A percentile compares a stretch with the other conserved stretches of the same genome.
Evolutionary conservation across 1,140 invertebrate genomes (phyloP).

Genomic region (Macrobrachium nipponense): DNA sequence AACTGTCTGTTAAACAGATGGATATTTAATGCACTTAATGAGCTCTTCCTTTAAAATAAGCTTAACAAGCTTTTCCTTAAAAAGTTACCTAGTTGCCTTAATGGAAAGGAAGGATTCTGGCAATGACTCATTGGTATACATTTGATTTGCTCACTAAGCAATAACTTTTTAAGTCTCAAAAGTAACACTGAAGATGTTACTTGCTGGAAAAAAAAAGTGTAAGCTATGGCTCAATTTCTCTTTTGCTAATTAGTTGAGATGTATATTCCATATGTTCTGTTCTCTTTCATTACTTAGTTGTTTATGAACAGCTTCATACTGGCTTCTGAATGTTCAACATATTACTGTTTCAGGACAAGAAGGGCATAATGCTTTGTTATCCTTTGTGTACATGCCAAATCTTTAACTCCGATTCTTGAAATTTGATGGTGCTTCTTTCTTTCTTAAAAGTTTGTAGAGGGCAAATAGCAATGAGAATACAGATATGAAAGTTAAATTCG

Average conservation of each 20-base stretch:
- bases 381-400: conserved; percentile 4
- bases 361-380: conserved; percentile 7
- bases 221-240: too few relatives aligned
- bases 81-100: too few relatives aligned
- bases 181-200: neutral
- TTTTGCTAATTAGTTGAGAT: too few relatives aligned
- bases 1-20: too few relatives aligned
- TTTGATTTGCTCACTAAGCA: neutral
- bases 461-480: too few relatives aligned
- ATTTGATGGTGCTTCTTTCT: too few relatives aligned
- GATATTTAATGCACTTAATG: neutral
- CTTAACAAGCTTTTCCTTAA: too few relatives aligned
- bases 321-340: neutral
- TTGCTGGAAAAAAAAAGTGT: too few relatives aligned
- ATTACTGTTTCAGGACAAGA: neutral
- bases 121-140: neutral
- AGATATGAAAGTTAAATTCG: too few relatives aligned
- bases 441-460: too few relatives aligned
- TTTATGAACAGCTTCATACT: conserved; percentile 14
- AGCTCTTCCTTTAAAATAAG: neutral
- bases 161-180: neutral
- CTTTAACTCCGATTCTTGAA: neutral
- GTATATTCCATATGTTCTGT: neutral
- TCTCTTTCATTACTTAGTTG: conserved; percentile 2
- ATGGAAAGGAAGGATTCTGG: neutral